Evolutionary conservation across 2,797 vertebrate species (phyloP), one percentile per base, ranked within the genome.

Genomic region (Pseudocheirus occidentalis): DNA sequence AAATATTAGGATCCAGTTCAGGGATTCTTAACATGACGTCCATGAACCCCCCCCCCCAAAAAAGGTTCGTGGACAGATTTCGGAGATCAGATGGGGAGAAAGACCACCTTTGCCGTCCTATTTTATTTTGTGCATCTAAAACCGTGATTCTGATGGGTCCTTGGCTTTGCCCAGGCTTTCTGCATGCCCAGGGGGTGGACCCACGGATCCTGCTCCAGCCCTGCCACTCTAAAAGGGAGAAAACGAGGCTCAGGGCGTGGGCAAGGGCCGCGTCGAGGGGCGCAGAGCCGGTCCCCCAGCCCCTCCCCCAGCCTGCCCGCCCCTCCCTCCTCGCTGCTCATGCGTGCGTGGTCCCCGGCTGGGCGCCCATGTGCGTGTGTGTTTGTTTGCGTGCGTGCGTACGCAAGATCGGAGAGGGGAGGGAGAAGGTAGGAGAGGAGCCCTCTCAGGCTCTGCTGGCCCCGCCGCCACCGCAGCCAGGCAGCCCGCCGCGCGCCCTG

Each of bases 371-470:
- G 91, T 92, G 53, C 73, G 73, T 81, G 34, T 1, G 92, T 81
- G 58, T 66, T 87, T 87, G 89, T 57, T 91, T 87, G 90, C 93
- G 57, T 55, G 40, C 29, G 52, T 55, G 62, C 16, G 91, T 34
- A 55, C 1, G 89, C 13, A 73, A 1, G 53, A 54, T 53, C 12
- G 54, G 53, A 50, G 53, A 55, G 91, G 4, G 92, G 50, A n/a
- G n/a, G 56, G 57, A 54, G 91, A 53, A 53, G 53, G 53, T 54
- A 81, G 90, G 93, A 57, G 90, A n/a, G 58, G 95, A 90, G 93
- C 91, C 7, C 91, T 1, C 90, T 90, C 90, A 28, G 50, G 50
- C 31, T 27, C 31, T 0, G 10, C 52, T 14, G 27, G 50, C 90
- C 52, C 87, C 24, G 87, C 62, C 62, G 59, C 92, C 59, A 91